Evolutionary conservation across 2,113 vertebrate genomes (phyloP).

Genomic region (Sterna hirundo): DNA sequence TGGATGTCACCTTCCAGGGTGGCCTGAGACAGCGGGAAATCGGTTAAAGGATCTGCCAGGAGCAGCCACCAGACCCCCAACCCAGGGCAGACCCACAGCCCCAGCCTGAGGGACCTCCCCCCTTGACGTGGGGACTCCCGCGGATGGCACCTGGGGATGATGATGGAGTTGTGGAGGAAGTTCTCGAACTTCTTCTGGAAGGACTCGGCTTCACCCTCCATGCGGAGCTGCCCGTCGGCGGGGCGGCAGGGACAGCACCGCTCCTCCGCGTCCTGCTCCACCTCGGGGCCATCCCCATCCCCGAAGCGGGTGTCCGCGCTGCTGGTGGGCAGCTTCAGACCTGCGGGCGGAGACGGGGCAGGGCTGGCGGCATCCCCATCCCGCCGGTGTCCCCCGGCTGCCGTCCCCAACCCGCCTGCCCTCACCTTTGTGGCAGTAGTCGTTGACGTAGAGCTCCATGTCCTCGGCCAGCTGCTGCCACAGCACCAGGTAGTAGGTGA

Average conservation of each 20-base stretch:
- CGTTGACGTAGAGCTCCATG: constrained; percentile 76
- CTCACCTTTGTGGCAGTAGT: constrained; percentile 82
- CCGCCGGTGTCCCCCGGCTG: fast-evolving
- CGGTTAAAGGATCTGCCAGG: not conserved
- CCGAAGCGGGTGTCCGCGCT: constrained; percentile 73
- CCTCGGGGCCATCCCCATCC: constrained; percentile 20
- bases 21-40: constrained; percentile 46
- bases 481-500: constrained; percentile 80
- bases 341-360: not conserved
- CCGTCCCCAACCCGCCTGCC: not conserved
- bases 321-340: constrained; percentile 80
- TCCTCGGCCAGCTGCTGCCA: constrained; percentile 82
- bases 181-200: constrained; percentile 86
- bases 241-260: constrained; percentile 78
- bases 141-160: constrained; percentile 72
- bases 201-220: constrained; percentile 66
- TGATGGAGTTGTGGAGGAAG: constrained; percentile 82
- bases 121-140: fast-evolving
- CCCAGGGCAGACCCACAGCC: not conserved
- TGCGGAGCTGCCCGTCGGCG: constrained; percentile 37
- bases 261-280: constrained; percentile 36
- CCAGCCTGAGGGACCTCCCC: not conserved
- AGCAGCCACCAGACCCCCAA: not conserved
- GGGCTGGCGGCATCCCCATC: not conserved
- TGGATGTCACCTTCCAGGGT: constrained; percentile 80